phyloP scores from a whole-genome alignment of 2,888 invertebrate species.

The Trachelus iudaicus region DNA sequence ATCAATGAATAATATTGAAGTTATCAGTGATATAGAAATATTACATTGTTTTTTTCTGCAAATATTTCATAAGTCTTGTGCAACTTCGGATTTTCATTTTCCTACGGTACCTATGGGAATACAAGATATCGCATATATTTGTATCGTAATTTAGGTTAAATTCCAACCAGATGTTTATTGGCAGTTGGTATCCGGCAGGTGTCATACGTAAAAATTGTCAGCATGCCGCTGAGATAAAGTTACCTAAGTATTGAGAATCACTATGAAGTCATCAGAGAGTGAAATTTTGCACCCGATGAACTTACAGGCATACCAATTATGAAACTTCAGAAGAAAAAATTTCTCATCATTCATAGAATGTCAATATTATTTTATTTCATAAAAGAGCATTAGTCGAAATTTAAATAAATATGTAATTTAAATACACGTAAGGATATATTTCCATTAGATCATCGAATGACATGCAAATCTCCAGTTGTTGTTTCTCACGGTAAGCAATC shows the following conservation, averaged over 20 bases:
- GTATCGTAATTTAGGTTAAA: background rate
- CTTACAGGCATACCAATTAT: background rate
- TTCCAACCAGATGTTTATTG: background rate
- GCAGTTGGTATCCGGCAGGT: background rate
- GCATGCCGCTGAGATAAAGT: background rate
- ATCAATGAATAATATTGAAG: too few species aligned
- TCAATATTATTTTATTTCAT: background rate
- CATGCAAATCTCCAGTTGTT: background rate
- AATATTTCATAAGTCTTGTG: too few species aligned
- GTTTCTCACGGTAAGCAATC: background rate
- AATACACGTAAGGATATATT: background rate
- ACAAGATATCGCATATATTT: background rate
- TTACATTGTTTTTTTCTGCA: too few species aligned
- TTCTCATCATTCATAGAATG: background rate
- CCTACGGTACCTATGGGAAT: background rate
- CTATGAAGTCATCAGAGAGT: background rate
- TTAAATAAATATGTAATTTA: background rate
- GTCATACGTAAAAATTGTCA: background rate
- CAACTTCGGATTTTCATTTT: too few species aligned
- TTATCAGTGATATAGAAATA: too few species aligned
- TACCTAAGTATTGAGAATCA: background rate
- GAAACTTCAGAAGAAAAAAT: background rate
- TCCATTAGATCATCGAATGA: background rate
- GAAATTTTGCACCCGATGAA: background rate
- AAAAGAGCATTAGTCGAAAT: background rate